phyloP scores from a whole-genome alignment of 2,888 invertebrate genomes.

The Drosophila histrio region DNA sequence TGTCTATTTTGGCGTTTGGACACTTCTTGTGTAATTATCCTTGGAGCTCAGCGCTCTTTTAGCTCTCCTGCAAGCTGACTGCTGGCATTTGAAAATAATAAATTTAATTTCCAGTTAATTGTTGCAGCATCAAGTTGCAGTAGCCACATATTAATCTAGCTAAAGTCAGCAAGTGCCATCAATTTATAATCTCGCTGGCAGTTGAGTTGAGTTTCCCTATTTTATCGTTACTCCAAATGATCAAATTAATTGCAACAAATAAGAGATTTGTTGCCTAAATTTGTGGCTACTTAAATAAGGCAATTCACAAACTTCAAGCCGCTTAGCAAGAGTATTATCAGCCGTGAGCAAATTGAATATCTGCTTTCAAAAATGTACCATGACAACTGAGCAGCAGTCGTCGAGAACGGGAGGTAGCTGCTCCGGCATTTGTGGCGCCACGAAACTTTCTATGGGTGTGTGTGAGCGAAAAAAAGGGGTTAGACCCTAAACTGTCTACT shows the following conservation, averaged over 20 bases:
- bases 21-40: slow-evolving; percentile 53
- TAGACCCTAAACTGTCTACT: slow-evolving; percentile 23
- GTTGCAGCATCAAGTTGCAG: slow-evolving; percentile 16
- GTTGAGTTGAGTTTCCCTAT: not conserved
- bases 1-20: slow-evolving; percentile 6
- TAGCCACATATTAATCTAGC: slow-evolving; percentile 25
- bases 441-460: slow-evolving; percentile 40
- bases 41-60: not conserved
- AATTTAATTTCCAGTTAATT: slow-evolving; percentile 53
- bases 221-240: slow-evolving; percentile 3
- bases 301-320: slow-evolving; percentile 49
- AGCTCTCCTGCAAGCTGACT: not conserved
- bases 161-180: slow-evolving; percentile 11
- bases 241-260: slow-evolving; percentile 38
- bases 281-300: slow-evolving; percentile 54
- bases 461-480: slow-evolving; percentile 50
- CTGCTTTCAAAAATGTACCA: slow-evolving; percentile 37
- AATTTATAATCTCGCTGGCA: slow-evolving; percentile 24
- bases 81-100: slow-evolving; percentile 42
- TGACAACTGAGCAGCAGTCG: slow-evolving; percentile 51
- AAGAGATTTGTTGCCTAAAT: slow-evolving; percentile 35
- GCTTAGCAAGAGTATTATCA: slow-evolving; percentile 44
- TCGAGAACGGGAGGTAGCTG: not conserved
- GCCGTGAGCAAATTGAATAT: slow-evolving; percentile 61
- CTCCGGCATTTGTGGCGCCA: slow-evolving; percentile 51